Base-by-base conservation (phyloP, 2,797 vertebrate species). In the Tapirus indicus region DNA sequence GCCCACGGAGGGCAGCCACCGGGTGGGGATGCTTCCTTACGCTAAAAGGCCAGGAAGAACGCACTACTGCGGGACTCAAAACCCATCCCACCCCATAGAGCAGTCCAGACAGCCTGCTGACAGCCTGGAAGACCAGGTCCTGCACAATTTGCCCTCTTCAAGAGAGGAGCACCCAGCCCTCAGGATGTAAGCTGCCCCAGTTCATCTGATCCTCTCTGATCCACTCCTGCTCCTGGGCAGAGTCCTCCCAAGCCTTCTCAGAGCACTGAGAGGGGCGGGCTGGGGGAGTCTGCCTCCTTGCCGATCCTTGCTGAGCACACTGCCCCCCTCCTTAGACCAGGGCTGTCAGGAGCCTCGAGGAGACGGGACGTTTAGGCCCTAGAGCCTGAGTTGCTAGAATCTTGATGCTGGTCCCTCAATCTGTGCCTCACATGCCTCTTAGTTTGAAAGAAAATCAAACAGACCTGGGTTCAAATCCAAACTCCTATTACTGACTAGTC, bases 401-500 rank as follows among this genome's bases (percentile, higher is more conserved):
- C 84, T 60, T 41, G 21, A 87, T 52, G 75, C 17, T 66, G 64
- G 29, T 60, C 38, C 52, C 68, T 89, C 14, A 44, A 32, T 49
- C 90, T 95, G 13, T 44, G 85, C 54, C 83, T 88, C 66, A 35
- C 44, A 60, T 69, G 44, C 21, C 64, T 94, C 64, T 95, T 72
- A 74, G 64, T 86, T 47, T 88, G 79, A 86, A 88, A 91, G 84
- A 72, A 47, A 94, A 44, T 44, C 35, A 56, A 69, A 58, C 29
- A 62, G 62, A 77, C n/a, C 16, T 12, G 35, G 27, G 82, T 95
- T 93, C 94, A 82, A 79, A 83, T 62, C n/a, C 21, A 71, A 93
- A 74, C 41, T 88, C 64, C 68, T 66, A 25, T 69, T 58, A 72
- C 32, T 72, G 32, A 77, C 32, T 25, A 85, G 56, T 35, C 21